Percentiles rank a stretch among this genome's conserved stretches.
phyloP scores from a whole-genome alignment of 2,797 vertebrate genomes.

The Nothura maculosa region DNA sequence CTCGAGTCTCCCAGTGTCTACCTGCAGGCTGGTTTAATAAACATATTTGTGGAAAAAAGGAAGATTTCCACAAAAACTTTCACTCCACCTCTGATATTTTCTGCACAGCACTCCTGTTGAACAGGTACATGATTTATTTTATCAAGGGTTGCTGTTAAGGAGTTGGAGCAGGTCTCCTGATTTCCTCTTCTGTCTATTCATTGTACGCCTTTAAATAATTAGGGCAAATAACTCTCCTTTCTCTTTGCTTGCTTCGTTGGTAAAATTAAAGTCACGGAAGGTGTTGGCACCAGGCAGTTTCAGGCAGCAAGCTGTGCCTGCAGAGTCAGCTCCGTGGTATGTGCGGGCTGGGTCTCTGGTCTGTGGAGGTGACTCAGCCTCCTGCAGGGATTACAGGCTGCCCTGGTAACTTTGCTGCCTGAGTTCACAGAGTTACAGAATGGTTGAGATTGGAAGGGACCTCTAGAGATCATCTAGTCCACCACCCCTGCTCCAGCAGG shows the following conservation, averaged over 20 bases:
- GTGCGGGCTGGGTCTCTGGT: not conserved
- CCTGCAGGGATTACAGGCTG: not conserved
- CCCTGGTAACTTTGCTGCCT: not conserved
- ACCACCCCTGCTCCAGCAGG: too few species aligned
- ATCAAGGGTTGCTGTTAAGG: not conserved
- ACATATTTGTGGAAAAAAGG: not conserved
- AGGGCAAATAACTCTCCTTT: not conserved
- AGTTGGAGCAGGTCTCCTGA: fast-evolving
- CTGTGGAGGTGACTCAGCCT: not conserved
- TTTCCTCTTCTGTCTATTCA: not conserved
- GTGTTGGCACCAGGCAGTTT: not conserved
- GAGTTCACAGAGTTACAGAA: not conserved
- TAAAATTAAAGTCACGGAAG: not conserved
- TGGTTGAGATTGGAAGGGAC: too few species aligned
- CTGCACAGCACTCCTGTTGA: fast-evolving
- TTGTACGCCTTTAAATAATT: not conserved
- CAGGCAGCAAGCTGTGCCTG: not conserved
- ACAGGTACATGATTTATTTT: not conserved
- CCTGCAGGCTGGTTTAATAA: not conserved
- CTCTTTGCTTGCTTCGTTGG: not conserved
- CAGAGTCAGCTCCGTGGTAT: not conserved
- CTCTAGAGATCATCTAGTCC: too few species aligned
- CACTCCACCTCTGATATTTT: not conserved
- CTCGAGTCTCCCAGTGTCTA: not conserved
- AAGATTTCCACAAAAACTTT: not conserved